These are phyloP conservation scores for Rachycentron canadum DNA, from an alignment of 2,797 vertebrate genomes.

Conservation along the genomic window DNA sequence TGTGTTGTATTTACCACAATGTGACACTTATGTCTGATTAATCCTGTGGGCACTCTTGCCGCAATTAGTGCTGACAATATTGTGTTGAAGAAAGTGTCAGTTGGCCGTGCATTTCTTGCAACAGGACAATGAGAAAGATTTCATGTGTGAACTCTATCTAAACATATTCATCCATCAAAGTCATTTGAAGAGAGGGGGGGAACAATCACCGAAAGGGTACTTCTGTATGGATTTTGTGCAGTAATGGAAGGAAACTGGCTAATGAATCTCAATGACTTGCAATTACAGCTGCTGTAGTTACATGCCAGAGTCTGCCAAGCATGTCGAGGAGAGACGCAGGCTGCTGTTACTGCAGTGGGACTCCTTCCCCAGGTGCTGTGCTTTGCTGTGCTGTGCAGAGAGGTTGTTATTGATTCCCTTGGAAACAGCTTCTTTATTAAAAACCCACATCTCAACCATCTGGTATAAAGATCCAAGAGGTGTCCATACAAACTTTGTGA, in stretches of 20 bases:
- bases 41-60: not conserved
- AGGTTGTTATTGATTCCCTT: slow-evolving; percentile 53
- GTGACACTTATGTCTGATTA: not conserved
- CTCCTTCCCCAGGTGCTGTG: slow-evolving; percentile 37
- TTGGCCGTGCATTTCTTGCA: slow-evolving; percentile 19
- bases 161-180: slow-evolving; percentile 72
- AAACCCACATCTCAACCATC: slow-evolving; percentile 24
- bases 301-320: slow-evolving; percentile 55
- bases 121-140: slow-evolving; percentile 38
- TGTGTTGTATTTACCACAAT: slow-evolving; percentile 16
- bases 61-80: slow-evolving; percentile 29
- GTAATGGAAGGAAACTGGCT: slow-evolving; percentile 65
- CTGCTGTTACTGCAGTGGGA: slow-evolving; percentile 35
- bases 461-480: slow-evolving; percentile 26
- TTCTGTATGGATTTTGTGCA: slow-evolving; percentile 72
- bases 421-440: slow-evolving; percentile 53
- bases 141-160: slow-evolving; percentile 60
- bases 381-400: slow-evolving; percentile 19
- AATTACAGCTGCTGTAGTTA: slow-evolving; percentile 75
- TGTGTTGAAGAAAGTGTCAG: slow-evolving; percentile 40
- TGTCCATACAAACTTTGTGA: slow-evolving; percentile 27
- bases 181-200: slow-evolving; percentile 32
- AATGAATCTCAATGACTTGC: slow-evolving; percentile 77
- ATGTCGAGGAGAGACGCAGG: slow-evolving; percentile 30
- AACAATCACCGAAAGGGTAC: slow-evolving; percentile 63